These are phyloP conservation scores for Graphium colonna DNA, from an alignment of 2,888 invertebrate species.

Conservation along the genomic window DNA sequence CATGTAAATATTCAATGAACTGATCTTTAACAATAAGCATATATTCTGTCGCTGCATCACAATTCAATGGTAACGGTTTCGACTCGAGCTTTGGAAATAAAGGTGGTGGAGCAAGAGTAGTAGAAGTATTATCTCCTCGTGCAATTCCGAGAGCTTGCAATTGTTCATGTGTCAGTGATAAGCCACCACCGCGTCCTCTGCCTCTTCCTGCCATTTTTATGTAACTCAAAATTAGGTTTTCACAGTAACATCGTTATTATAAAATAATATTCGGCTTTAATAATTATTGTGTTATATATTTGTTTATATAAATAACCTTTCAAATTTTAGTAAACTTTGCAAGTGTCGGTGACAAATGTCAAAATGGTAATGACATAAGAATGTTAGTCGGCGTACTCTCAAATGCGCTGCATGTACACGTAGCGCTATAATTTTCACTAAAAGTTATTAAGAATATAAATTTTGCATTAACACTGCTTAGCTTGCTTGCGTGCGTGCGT, in stretches of 20 bases:
- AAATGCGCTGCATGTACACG: too few relatives aligned
- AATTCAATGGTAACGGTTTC: conserved; percentile 74
- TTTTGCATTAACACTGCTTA: too few relatives aligned
- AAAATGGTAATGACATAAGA: too few relatives aligned
- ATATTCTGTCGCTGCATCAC: conserved; percentile 82
- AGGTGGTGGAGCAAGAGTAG: conserved; percentile 78
- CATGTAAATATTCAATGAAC: conserved; percentile 85
- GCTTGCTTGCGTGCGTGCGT: too few relatives aligned
- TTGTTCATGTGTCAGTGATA: conserved; percentile 79
- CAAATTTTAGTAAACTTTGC: neutral
- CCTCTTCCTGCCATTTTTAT: conserved; percentile 66
- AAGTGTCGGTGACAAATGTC: too few relatives aligned
- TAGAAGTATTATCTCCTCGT: conserved; percentile 76
- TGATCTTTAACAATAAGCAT: conserved; percentile 86
- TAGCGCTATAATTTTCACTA: too few relatives aligned
- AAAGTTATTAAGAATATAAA: too few relatives aligned
- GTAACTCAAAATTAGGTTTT: too few relatives aligned
- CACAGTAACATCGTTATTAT: neutral
- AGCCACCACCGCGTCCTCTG: conserved; percentile 71
- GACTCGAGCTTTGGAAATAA: conserved; percentile 81
- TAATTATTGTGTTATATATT: neutral
- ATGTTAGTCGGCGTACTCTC: too few relatives aligned
- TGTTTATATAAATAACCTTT: neutral
- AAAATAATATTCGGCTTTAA: neutral
- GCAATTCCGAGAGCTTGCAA: conserved; percentile 77